Base-by-base conservation (phyloP, 2,797 vertebrate species). In the Thunnus albacares region DNA sequence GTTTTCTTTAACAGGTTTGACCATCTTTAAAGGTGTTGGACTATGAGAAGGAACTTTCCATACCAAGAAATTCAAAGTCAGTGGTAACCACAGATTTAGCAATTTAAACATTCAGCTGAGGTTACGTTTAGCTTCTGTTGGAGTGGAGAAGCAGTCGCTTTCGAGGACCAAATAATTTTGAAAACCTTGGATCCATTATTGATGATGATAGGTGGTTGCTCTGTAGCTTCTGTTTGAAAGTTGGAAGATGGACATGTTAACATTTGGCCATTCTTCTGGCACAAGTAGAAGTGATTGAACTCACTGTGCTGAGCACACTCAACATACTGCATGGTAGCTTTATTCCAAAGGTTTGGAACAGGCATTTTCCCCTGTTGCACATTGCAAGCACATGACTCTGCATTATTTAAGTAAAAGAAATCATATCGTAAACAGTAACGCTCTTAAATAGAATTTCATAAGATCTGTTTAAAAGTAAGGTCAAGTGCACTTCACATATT, bases 1-100 rank as follows among this genome's bases (percentile, higher is more conserved):
- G 87, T 92, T 95, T 94, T 90, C 89, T 93, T 94, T 95, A 93
- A 96, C 95, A 96, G 96, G 95, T 96, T 91, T 94, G 94, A 88
- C 88, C 94, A 79, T 90, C 92, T 89, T 88, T 84, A 90, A 92
- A 90, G 90, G 84, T 93, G 89, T 91, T 93, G 91, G 91, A 94
- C 86, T 84, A 60, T 89, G 88, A 89, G 80, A 92, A 87, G 89
- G 87, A 91, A 87, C 79, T 86, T 90, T 90, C 90, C 85, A 88
- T 88, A 89, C 63, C 92, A 90, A 90, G 89, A 89, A 73, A 81
- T 82, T 86, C 73, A 73, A 59, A 92, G 73, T 88, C 76, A 52
- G 71, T 87, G 78, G 79, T 82, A 72, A 73, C 67, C 13, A 17
- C 22, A 72, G 52, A 52, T 30, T 62, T 79, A 58, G 63, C 51